Evolutionary conservation across 2,797 vertebrate species (phyloP), one percentile per base, ranked within the genome.

Genomic region (Coregonus ussuriensis): DNA sequence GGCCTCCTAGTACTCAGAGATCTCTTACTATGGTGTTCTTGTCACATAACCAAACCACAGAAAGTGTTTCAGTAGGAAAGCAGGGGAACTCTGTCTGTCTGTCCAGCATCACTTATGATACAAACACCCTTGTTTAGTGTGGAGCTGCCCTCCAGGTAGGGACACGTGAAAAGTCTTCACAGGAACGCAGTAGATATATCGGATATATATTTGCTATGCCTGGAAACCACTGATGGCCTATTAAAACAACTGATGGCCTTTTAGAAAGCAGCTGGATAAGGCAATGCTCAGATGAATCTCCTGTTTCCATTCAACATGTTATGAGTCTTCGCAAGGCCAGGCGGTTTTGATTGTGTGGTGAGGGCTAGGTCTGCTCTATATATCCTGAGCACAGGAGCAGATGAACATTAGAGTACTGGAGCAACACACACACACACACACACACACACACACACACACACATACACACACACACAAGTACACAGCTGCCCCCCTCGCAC

Each of bases 121-220:
- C 82, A 87, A 90, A 89, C 82, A 88, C 85, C 78, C 80, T 52
- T 85, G 82, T 82, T 81, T 76, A 52, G 33, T 21, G 78, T 71
- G 81, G 85, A 66, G 59, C 75, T 74, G 77, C 84, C 86, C 87
- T 83, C 81, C 73, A 74, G 85, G 83, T 73, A 62, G 69, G 37
- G 3, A 13, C 84, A 73, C 66, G 76, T 81, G 75, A 81, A 85
- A 86, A 82, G 82, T 74, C 75, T 88, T 87, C 88, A 77, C 15
- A 37, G 74, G 79, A 80, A 77, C 71, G 65, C 65, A 35, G 18
- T 3, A 75, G 62, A 66, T 77, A 77, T 54, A 62, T 54, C 0
- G 14, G 53, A 54, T 33, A 33, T 33, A 33, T 33, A 33, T 33
- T 33, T 33, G 31, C 31, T 33, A 33, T 33, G 31, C 31, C 31